Percentiles rank a stretch among this genome's conserved stretches.
Evolutionary conservation across 2,888 invertebrate genomes (phyloP).

Genomic region (Acrobasis repandana): DNA sequence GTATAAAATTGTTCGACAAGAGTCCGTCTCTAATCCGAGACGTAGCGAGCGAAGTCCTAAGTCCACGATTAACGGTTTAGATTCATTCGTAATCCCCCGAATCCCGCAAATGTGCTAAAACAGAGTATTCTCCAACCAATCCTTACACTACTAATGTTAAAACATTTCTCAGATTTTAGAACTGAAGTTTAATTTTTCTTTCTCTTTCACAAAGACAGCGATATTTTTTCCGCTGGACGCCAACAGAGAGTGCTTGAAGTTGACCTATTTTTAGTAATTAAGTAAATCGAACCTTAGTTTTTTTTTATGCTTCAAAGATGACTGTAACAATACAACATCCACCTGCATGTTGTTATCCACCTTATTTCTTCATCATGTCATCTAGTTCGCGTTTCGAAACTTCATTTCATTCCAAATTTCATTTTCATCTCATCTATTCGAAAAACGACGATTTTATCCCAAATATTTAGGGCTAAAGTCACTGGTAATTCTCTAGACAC

Average conservation of each 20-base stretch:
- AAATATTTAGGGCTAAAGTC: too few species aligned
- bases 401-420: too few species aligned
- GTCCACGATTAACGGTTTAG: background rate
- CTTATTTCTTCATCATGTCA: too few species aligned
- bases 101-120: slow-evolving; percentile 1
- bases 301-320: too few species aligned
- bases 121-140: background rate
- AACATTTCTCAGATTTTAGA: background rate
- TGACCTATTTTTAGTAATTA: too few species aligned
- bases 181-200: background rate
- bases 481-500: too few species aligned
- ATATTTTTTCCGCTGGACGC: background rate
- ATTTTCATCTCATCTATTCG: too few species aligned
- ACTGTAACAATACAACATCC: too few species aligned
- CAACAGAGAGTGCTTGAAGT: background rate
- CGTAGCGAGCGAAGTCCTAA: background rate
- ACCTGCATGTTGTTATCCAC: too few species aligned
- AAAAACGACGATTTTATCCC: too few species aligned
- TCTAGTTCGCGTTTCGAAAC: too few species aligned
- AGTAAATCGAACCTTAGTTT: too few species aligned
- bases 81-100: background rate
- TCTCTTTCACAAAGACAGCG: background rate
- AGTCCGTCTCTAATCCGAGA: background rate
- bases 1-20: background rate
- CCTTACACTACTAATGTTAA: background rate